Evolutionary conservation across 2,797 vertebrate species (phyloP).

Genomic region (Falco cherrug): DNA sequence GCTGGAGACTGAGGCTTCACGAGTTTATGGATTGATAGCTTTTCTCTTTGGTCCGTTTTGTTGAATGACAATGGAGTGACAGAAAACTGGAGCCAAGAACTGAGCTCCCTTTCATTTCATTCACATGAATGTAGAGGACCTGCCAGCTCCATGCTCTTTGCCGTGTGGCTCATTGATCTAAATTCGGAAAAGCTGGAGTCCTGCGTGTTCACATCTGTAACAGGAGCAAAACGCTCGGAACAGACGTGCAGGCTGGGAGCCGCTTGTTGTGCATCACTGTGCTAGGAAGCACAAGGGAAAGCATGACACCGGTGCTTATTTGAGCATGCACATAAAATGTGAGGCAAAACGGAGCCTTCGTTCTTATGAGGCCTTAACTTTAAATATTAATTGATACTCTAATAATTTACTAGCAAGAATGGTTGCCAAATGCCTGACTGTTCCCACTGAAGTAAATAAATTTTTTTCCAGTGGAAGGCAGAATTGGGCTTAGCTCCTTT

Average conservation of each 20-base stretch:
- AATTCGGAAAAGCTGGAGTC: slow-evolving; percentile 4
- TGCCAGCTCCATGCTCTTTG: neutral
- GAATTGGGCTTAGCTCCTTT: neutral
- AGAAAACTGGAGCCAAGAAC: slow-evolving; percentile 64
- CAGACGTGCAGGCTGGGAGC: neutral
- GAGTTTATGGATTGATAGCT: slow-evolving; percentile 13
- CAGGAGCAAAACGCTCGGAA: neutral
- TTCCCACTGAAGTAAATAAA: neutral
- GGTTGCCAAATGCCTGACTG: neutral
- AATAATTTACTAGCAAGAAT: neutral
- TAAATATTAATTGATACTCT: neutral
- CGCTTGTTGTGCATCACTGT: neutral
- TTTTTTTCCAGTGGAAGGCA: neutral
- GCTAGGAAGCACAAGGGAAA: neutral
- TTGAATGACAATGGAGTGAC: slow-evolving; percentile 68
- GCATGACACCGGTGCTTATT: fast-evolving
- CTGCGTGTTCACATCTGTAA: neutral
- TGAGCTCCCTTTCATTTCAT: slow-evolving; percentile 53
- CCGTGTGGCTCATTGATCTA: slow-evolving; percentile 20
- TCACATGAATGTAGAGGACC: neutral
- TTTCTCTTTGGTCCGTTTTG: slow-evolving; percentile 23
- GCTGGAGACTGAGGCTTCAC: slow-evolving; percentile 50
- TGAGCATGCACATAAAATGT: neutral
- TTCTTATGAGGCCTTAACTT: neutral
- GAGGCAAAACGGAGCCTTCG: neutral